Base-by-base conservation (phyloP, 2,113 vertebrate genomes). In the Oncorhynchus nerka region DNA sequence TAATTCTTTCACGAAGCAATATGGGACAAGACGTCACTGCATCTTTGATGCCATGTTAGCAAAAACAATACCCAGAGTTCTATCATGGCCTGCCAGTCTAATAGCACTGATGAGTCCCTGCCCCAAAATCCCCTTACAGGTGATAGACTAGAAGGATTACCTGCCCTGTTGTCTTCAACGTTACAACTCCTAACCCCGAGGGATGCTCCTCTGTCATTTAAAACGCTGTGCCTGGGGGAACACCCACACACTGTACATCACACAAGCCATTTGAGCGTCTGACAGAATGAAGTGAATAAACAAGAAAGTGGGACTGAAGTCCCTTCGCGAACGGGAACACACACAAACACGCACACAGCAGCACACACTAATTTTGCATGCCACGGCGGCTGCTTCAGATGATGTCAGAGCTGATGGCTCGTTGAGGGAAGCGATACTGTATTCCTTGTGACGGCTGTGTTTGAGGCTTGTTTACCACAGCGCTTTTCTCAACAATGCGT, bases 231-330 rank as follows among this genome's bases (percentile, higher is more conserved):
- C 70, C 64, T 77, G 1, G 4, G 65, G 80, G 28, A 76, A 82
- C 79, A 82, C 83, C 84, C 74, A 39, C n/a, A 65, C 73, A 45
- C 24, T 9, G 76, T 82, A 73, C 68, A 79, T 80, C 81, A 71
- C 61, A 4, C 3, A 75, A 49, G 45, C 59, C n/a, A 22, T 22
- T 55, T 22, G 59, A 62, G 59, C n/a, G 8, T 62, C 59, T 55
- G 51, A 55, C 51, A 22, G n/a, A 22, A 16, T 3, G n/a, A 22
- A n/a, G 59, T 9, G 59, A 62, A 62, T 22, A 16, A 22, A 62
- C 59, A 62, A 24, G 55, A 61, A n/a, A 6, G 19, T n/a, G 16
- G 19, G n/a, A 16, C 20, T n/a, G n/a, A 62, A 62, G 19, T 62
- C 59, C n/a, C 59, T 16, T 22, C 7, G n/a, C 5, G 16, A 30